Percentiles rank a stretch among this genome's conserved stretches.
Conservation (phyloP, 1,140 invertebrate species). For the Leptoteleia sp. region DNA sequence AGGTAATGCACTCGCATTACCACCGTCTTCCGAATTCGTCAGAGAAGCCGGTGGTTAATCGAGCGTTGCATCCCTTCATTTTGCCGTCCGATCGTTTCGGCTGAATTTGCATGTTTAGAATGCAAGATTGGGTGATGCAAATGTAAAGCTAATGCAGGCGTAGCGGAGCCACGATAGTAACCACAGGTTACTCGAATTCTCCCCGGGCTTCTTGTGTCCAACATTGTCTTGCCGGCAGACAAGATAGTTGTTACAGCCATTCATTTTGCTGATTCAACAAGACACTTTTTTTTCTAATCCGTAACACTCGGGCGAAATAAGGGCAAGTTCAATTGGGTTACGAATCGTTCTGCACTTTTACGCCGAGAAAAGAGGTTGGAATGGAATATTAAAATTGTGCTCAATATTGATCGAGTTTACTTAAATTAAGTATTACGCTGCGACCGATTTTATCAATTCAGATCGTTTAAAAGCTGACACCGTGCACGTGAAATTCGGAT, state of each 20-base stretch:
- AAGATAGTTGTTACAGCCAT: constrained; percentile 15
- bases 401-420: no score
- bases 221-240: constrained; percentile 28
- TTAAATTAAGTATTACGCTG: no score
- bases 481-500: no score
- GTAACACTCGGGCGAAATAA: no score
- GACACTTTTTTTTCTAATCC: neutral
- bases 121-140: constrained; percentile 73
- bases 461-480: no score
- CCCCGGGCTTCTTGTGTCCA: constrained; percentile 65
- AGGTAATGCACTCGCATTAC: constrained; percentile 64
- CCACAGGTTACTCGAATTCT: constrained; percentile 76
- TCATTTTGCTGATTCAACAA: constrained; percentile 27
- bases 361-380: no score
- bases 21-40: constrained; percentile 62
- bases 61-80: constrained; percentile 72
- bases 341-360: no score
- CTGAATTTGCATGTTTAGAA: constrained; percentile 77
- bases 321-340: no score
- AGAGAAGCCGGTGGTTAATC: constrained; percentile 69
- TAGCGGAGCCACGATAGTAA: constrained; percentile 71
- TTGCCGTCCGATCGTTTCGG: constrained; percentile 73
- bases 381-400: no score
- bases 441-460: no score
- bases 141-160: constrained; percentile 74